These are phyloP conservation scores for Meriones psammophilus DNA, from an alignment of 2,797 vertebrate genomes.

Conservation along the genomic window DNA sequence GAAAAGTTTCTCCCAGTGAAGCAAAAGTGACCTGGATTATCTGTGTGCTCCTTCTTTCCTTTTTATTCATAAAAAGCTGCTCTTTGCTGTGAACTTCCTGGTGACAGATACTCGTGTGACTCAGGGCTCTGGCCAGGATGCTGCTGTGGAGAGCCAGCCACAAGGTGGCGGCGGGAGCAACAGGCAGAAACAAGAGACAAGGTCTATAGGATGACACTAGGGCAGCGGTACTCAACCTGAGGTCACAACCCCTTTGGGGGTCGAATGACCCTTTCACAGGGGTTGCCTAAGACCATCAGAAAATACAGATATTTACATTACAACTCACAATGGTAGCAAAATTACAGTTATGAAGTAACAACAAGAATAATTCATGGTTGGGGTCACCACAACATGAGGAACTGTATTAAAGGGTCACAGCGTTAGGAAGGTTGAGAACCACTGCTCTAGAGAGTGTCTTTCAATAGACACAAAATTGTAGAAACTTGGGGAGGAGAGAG, in stretches of 20 bases:
- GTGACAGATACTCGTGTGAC: neutral
- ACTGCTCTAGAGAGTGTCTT: neutral
- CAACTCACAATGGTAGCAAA: neutral
- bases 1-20: neutral
- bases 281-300: neutral
- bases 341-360: neutral
- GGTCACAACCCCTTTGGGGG: neutral
- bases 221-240: neutral
- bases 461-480: neutral
- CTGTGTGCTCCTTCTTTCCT: neutral
- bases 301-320: neutral
- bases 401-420: neutral
- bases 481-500: neutral
- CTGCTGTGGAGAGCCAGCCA: no score
- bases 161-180: fast-evolving
- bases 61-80: neutral
- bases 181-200: neutral
- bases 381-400: neutral
- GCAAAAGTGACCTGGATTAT: neutral
- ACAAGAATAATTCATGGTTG: neutral
- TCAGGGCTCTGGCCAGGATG: neutral
- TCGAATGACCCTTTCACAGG: neutral
- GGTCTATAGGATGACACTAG: neutral
- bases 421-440: neutral
- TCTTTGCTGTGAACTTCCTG: neutral